These are phyloP conservation scores for Mixornis gularis DNA, from an alignment of 2,113 vertebrate genomes.

Conservation along the genomic window DNA sequence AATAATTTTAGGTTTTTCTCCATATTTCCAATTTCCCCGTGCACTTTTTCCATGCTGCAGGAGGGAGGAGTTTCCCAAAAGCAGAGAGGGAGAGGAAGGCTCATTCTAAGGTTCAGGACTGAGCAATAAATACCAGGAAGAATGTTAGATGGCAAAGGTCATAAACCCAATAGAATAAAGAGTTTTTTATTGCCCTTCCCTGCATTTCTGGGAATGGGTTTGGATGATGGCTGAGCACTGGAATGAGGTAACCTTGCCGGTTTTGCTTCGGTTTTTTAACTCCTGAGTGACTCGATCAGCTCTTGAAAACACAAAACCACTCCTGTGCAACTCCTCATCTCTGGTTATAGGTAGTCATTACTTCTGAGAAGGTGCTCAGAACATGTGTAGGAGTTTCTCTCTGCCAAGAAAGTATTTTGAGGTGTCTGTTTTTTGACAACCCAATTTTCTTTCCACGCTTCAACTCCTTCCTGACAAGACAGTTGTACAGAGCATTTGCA, in stretches of 20 bases:
- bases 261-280: neutral
- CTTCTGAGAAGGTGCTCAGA: neutral
- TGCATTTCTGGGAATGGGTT: neutral
- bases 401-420: neutral
- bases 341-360: neutral
- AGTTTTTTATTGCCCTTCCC: neutral
- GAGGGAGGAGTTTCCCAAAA: neutral
- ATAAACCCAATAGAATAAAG: conserved; percentile 20
- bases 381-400: neutral
- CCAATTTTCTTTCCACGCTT: neutral
- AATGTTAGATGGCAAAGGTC: conserved; percentile 29
- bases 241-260: rapidly evolving
- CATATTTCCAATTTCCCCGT: neutral
- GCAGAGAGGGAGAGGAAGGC: neutral
- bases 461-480: neutral
- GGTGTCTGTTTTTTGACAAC: neutral
- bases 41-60: neutral
- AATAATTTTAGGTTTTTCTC: neutral
- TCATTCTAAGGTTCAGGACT: neutral
- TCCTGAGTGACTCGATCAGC: neutral
- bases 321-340: neutral
- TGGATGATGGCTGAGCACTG: neutral
- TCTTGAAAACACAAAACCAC: neutral
- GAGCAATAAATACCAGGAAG: conserved; percentile 36
- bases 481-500: neutral